Base-by-base conservation (phyloP, 2,888 invertebrate genomes). In the Caenorhabditis sp. region DNA sequence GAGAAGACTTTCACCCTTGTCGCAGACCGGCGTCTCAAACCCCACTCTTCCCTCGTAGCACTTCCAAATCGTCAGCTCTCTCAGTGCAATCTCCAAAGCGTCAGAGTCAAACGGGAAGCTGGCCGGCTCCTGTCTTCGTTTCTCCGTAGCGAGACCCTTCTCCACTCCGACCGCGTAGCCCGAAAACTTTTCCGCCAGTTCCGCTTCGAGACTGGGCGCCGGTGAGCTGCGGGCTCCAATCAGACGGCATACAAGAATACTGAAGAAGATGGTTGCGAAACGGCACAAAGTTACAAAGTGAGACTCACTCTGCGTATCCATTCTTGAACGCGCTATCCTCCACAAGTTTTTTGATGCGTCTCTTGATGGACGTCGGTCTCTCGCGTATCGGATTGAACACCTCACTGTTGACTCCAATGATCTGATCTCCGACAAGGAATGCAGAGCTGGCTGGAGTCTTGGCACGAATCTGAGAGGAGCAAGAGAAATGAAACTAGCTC, bases 161-260 rank as follows among this genome's bases (percentile, higher is more conserved):
- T 31, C 28, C 35, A 44, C 68, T 10, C 54, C 68, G 8, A 61
- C 47, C 8, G 38, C 54, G 26, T 24, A 68, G 3, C n/a, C 24
- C 0, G 68, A n/a, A 26, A 22, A 68, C 41, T 54, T 22, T 38
- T 38, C 14, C 1, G 35, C 51, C 4, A 54, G 22, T 26, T 68
- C 68, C 2, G 68, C 68, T 35, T 68, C 68, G 0, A 68, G 24
- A 54, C 68, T 68, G 8, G 68, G 68, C 3, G 51, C 68, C 1
- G 68, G 68, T 2, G 68, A 68, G 38, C 38, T 54, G 8, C 68
- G 68, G 10, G 68, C 38, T 35, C 51, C 54, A 16, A 54, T 6
- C 24, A 5, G 24, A 8, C 68, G 68, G 10, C 68, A 54, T 10
- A 35, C 68, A 2, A 54, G 19, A 5, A 68, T 54, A 12, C 68